These are phyloP conservation scores for Phataginus tricuspis DNA, from an alignment of 2,797 vertebrate genomes.

Conservation along the genomic window DNA sequence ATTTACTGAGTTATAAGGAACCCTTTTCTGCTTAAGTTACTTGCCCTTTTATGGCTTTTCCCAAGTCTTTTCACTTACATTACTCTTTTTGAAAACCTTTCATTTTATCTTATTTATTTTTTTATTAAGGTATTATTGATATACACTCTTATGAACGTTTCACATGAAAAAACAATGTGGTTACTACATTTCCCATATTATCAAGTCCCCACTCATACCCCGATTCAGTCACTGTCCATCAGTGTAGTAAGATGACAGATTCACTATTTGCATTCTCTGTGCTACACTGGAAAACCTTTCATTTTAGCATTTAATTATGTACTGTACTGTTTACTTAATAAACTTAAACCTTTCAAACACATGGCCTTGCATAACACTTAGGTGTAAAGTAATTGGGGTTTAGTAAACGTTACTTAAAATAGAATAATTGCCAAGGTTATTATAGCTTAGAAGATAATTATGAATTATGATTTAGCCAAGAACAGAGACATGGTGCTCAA, in stretches of 20 bases:
- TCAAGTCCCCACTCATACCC: too few relatives aligned
- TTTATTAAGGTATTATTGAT: too few relatives aligned
- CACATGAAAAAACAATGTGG: too few relatives aligned
- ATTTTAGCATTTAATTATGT: not conserved
- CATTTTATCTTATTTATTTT: not conserved
- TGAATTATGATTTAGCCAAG: not conserved
- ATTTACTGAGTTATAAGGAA: not conserved
- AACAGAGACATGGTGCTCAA: not conserved
- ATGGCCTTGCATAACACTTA: not conserved
- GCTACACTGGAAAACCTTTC: too few relatives aligned
- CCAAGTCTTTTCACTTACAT: not conserved
- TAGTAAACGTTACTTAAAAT: not conserved
- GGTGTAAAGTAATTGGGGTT: not conserved
- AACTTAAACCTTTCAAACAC: not conserved
- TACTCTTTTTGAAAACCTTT: not conserved
- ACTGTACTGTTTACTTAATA: not conserved
- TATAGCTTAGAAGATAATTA: not conserved
- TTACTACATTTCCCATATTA: too few relatives aligned
- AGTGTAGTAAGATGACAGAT: too few relatives aligned
- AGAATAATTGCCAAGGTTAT: not conserved
- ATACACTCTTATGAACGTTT: too few relatives aligned
- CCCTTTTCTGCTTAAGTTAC: not conserved
- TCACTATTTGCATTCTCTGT: too few relatives aligned
- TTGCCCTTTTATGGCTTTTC: not conserved
- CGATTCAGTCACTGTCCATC: too few relatives aligned